A percentile compares a stretch with the other conserved stretches of the same genome.
phyloP scores from a whole-genome alignment of 1,140 invertebrate genomes.

The Pachypeltis micranthus region DNA sequence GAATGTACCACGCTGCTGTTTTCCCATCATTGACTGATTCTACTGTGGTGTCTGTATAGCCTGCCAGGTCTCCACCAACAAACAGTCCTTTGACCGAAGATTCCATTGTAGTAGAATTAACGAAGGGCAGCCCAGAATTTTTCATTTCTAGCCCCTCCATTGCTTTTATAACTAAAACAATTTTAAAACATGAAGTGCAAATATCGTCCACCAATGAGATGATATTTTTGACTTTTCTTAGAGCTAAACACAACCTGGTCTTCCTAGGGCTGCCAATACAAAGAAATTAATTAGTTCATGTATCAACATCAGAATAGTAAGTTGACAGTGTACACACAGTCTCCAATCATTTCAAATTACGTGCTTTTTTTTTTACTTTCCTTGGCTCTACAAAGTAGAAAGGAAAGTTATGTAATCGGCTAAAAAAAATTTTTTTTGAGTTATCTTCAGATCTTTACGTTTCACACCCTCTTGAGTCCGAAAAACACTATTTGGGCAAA shows the following conservation, averaged over 20 bases:
- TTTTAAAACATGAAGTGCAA: background rate
- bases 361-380: constrained; percentile 3
- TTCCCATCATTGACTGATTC: constrained; percentile 98
- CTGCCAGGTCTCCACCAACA: constrained; percentile 87
- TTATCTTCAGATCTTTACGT: no score
- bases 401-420: no score
- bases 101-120: constrained; percentile 64
- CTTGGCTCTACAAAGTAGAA: no score
- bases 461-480: no score
- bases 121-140: constrained; percentile 59
- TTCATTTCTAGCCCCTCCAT: constrained; percentile 69
- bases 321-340: background rate
- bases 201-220: background rate
- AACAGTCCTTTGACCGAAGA: constrained; percentile 71
- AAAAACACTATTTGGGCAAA: no score
- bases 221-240: background rate
- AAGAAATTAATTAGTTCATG: background rate
- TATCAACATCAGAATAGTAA: background rate
- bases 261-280: background rate
- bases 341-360: background rate
- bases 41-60: constrained; percentile 89
- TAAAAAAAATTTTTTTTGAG: no score
- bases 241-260: background rate
- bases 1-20: constrained; percentile 90
- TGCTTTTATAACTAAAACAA: constrained; percentile 57